Base-by-base conservation (phyloP, 1,140 invertebrate genomes). In the Laodelphax striatellus region DNA sequence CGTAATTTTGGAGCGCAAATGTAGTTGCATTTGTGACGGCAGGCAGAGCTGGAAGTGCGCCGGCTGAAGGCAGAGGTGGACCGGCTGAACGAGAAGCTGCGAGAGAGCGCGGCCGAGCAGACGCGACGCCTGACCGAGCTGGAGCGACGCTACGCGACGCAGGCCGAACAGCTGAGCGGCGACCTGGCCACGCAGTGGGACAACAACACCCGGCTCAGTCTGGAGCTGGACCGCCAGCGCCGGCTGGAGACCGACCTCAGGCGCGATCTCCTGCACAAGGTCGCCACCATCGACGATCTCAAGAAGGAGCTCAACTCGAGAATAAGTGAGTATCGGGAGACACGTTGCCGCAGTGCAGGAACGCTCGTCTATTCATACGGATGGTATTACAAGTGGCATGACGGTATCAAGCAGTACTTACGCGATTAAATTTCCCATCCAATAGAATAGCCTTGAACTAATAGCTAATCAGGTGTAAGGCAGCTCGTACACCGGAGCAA, bases 101-200 rank as follows among this genome's bases (percentile, higher is more conserved):
- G 79, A 19, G 80, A 82, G 55, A 71, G 76, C 17, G 73, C 80
- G 41, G 74, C 78, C 52, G 80, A 82, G 24, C 74, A 71, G 0
- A 73, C 68, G 22, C 66, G 72, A 17, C 76, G 85, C 9, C 75
- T 87, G 19, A 75, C 82, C 10, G 86, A 89, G 44, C 82, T 86
- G 4, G 87, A 90, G 66, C 76, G 85, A 58, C 76, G 86, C 0
- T 89, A 87, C 70, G 82, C 80, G 54, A 82, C 82, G 58, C 81
- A 65, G 60, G 81, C 87, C 46, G 88, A 90, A 68, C 84, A 88
- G 64, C 72, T 90, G 24, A 85, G 82, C 11, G 80, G 82, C 17
- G 88, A 90, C 67, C 74, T 89, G n/a, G 83, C 82, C 1, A 80
- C 80, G 6, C 86, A 90, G 67, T 88, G 86, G 80, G 87, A 91